Evolutionary conservation across 2,888 invertebrate species (phyloP).

Genomic region (Eurois occulta): DNA sequence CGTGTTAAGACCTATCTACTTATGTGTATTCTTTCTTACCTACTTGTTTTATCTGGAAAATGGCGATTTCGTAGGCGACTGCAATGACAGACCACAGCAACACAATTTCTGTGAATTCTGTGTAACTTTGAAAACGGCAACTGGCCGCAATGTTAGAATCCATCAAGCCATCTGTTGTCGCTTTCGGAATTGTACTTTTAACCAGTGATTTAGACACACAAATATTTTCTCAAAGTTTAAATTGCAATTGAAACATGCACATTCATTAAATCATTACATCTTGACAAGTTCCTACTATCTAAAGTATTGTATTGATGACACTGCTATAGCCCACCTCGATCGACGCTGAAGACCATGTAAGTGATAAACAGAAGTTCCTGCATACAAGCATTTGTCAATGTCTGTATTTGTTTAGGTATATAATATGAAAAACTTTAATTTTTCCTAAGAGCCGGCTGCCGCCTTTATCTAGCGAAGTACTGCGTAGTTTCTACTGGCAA

Average conservation of each 20-base stretch:
- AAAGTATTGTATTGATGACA: conserved; percentile 61
- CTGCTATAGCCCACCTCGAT: conserved; percentile 57
- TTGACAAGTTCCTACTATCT: conserved; percentile 43
- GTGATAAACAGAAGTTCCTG: conserved; percentile 53
- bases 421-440: conserved; percentile 29
- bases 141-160: not conserved
- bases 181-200: not conserved
- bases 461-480: not conserved
- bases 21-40: conserved; percentile 13
- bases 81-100: not conserved
- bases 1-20: conserved; percentile 16
- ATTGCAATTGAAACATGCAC: conserved; percentile 7
- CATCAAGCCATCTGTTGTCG: not conserved
- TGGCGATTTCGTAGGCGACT: not conserved
- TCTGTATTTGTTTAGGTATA: conserved; percentile 58
- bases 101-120: not conserved
- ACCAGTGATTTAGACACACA: not conserved
- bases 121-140: not conserved
- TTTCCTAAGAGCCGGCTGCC: conserved; percentile 9
- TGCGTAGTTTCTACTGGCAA: not conserved
- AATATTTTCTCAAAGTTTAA: not conserved
- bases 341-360: conserved; percentile 67
- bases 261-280: conserved; percentile 42
- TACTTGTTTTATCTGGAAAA: conserved; percentile 2
- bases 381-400: conserved; percentile 62